Conservation (phyloP, 1,140 invertebrate genomes). For the Elysia chlorotica region DNA sequence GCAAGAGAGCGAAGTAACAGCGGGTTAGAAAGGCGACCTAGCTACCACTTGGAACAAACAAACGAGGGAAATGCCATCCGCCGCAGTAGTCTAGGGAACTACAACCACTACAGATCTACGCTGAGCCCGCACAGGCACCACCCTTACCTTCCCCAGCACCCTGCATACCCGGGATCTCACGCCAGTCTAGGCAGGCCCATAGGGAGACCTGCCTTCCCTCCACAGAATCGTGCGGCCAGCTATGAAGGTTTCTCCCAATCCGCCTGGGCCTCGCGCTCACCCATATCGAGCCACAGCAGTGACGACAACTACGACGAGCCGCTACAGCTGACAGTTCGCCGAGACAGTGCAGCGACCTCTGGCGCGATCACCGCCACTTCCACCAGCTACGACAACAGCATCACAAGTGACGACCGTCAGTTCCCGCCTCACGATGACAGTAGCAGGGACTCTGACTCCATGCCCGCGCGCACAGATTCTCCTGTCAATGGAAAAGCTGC, state of each 20-base stretch:
- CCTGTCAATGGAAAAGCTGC: not conserved
- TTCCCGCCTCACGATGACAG: slow-evolving; percentile 18
- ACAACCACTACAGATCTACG: not conserved
- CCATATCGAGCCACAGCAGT: slow-evolving; percentile 26
- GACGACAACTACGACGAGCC: slow-evolving; percentile 31
- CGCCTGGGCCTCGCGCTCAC: slow-evolving; percentile 8
- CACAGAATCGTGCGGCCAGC: not conserved
- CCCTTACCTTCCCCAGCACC: not conserved
- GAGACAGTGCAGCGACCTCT: slow-evolving; percentile 19
- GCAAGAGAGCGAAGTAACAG: slow-evolving; percentile 14
- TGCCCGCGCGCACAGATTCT: too few relatives aligned
- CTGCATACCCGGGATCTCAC: not conserved
- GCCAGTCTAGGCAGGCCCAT: not conserved
- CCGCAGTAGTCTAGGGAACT: slow-evolving; percentile 13
- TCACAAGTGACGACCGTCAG: not conserved
- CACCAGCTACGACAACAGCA: too few relatives aligned
- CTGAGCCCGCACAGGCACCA: slow-evolving; percentile 13
- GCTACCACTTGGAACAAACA: not conserved
- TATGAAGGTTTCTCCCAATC: not conserved
- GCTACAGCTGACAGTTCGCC: slow-evolving; percentile 34
- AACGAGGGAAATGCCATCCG: not conserved
- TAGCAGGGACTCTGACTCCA: slow-evolving; percentile 6
- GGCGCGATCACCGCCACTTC: too few relatives aligned
- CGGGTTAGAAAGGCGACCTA: slow-evolving; percentile 3
- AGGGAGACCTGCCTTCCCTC: not conserved